Evolutionary conservation across 2,113 vertebrate species (phyloP), one percentile per base, ranked within the genome.

Genomic region (Indicator maculatus): DNA sequence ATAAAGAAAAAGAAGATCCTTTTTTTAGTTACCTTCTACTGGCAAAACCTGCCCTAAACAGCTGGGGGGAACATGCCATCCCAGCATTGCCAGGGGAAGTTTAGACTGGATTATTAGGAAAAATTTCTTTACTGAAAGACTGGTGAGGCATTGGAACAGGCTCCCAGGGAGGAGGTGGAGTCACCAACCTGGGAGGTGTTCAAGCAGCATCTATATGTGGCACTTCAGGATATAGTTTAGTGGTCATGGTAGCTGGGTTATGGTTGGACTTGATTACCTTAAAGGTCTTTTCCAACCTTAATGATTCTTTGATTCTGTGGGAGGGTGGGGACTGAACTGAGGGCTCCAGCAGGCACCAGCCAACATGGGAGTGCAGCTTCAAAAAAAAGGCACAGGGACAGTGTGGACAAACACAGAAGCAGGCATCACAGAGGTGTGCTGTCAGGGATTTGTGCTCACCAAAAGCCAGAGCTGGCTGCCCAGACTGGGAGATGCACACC

Each of bases 301-400:
- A 52, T 26, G 50, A 52, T 52, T 52, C 50, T 52, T 52, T 52
- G 50, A 5, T 10, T 36, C 6, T 3, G 20, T 39, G 53, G 52
- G 20, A 23, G 12, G 19, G 12, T 1, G 13, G 1, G 3, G 26
- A 0, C 33, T 20, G 14, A 41, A 14, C 1, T 0, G 58, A 8
- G 16, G 33, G 44, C 59, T 72, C 50, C 39, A 9, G 8, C 30
- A 12, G 27, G 64, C 7, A 6, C 1, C 1, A 86, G 67, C n/a
- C 2, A 0, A 12, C 0, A 0, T 0, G 1, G 30, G 5, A 59
- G 11, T 0, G 1, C n/a, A 33, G n/a, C 41, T 36, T 13, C 28
- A n/a, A 52, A 36, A 36, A 36, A 36, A 24, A 67, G 41, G 60
- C 45, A 23, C 3, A 23, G 15, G 4, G 41, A 11, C 27, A 75